Percentiles rank a stretch among this genome's conserved stretches.
These are phyloP conservation scores for Azemiops feae DNA, from an alignment of 2,113 vertebrate species.

Conservation along the genomic window DNA sequence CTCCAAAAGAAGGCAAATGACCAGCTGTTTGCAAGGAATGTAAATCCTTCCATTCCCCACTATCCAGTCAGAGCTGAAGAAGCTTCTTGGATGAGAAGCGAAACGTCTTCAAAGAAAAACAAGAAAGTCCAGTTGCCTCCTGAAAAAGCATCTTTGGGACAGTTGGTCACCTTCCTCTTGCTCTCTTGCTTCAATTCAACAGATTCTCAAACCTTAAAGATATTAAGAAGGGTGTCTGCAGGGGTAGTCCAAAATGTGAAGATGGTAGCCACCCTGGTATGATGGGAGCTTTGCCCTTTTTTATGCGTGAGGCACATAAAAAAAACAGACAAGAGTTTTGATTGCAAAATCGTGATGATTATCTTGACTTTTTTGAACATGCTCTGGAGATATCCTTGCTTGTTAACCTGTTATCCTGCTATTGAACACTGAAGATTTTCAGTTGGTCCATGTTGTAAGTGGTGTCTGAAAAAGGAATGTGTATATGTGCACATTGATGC, in stretches of 20 bases:
- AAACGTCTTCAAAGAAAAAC: too few relatives aligned
- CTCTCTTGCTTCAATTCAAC: slow-evolving; percentile 1
- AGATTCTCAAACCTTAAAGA: slow-evolving; percentile 34
- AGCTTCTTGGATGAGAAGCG: too few relatives aligned
- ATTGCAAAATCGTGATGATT: too few relatives aligned
- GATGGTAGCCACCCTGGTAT: background rate
- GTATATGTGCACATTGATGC: background rate
- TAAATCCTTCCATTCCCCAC: too few relatives aligned
- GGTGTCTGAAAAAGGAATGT: background rate
- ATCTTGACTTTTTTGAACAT: too few relatives aligned
- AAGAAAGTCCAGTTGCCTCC: too few relatives aligned
- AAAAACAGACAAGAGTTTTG: too few relatives aligned
- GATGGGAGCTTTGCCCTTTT: background rate
- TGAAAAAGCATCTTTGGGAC: too few relatives aligned
- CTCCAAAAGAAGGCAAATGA: background rate
- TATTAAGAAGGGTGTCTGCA: background rate
- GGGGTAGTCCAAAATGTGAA: background rate
- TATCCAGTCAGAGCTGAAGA: too few relatives aligned
- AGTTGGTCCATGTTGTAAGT: slow-evolving; percentile 21
- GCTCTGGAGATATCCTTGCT: too few relatives aligned
- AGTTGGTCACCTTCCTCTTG: too few relatives aligned
- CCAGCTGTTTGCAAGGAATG: background rate
- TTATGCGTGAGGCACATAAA: too few relatives aligned
- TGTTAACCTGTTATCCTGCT: slow-evolving; percentile 12
- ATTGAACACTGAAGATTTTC: background rate